Evolutionary conservation across 2,888 invertebrate genomes (phyloP), one percentile per base, ranked within the genome.

Genomic region (Macaria liturata): DNA sequence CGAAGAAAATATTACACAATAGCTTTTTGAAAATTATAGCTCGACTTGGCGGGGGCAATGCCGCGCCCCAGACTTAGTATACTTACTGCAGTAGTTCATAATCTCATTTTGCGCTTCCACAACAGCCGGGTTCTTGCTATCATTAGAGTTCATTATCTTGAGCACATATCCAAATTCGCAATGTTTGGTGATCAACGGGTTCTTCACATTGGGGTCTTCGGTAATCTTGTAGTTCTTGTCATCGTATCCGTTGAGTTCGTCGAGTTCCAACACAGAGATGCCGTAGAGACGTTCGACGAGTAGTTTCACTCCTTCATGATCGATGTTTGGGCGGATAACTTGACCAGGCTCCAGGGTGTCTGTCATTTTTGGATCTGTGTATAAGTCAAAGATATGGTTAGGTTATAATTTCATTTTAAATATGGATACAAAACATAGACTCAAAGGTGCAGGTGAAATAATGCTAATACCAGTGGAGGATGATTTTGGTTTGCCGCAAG

Each of bases 81-180:
- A 90, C 93, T 93, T 82, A 95, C 95, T 90, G 68, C 97, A 90
- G 78, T 93, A 95, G 40, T 95, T 82, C 92, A 97, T 93, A 64
- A 96, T 86, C 67, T 94, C 93, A 65, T 94, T 96, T 84, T 97
- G 97, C 0, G 95, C 97, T 59, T 96, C 95, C 5, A 97, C 92
- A 30, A 95, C 91, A 1, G 82, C 81, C 0, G 89, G 78, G 48
- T 96, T 95, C 72, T 93, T 91, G 0, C 98, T 96, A 81, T 98
- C 97, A 78, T 96, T 86, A 0, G 95, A 94, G 85, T 98, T 98
- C 69, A 97, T 92, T 49, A 98, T 94, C 92, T 98, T 98, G 58
- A 98, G 83, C 30, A 97, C 95, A 75, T 96, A 96, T 0, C 96
- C 96, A 67, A 94, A 79, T 0, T 92, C 86, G 62, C 91, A 91